Evolutionary conservation across 2,113 vertebrate species (phyloP).

Genomic region (Murina feae): DNA sequence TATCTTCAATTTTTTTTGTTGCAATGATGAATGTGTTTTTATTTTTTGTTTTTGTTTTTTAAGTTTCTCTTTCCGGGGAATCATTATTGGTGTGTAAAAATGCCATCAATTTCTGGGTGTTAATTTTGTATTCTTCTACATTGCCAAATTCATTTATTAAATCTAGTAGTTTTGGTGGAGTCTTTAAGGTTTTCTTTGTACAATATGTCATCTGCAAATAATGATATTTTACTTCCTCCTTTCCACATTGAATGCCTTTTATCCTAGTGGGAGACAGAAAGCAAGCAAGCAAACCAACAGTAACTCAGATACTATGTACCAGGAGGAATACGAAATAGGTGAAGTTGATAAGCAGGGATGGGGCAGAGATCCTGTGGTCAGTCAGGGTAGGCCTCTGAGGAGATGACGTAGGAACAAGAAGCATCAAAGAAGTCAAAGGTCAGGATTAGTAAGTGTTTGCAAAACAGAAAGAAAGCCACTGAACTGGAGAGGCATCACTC

Average conservation of each 20-base stretch:
- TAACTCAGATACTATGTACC: neutral
- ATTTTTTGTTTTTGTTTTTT: too few species aligned
- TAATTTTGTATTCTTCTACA: too few species aligned
- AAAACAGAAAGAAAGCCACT: neutral
- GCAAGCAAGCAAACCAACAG: neutral
- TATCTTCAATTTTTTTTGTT: too few species aligned
- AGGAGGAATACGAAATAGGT: neutral
- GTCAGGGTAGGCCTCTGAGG: neutral
- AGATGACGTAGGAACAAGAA: neutral
- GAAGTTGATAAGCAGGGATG: neutral
- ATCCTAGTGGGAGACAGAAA: neutral
- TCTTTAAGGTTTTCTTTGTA: too few species aligned
- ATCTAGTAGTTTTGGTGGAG: too few species aligned
- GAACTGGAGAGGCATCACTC: neutral
- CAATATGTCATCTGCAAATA: too few species aligned
- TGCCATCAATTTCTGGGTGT: too few species aligned
- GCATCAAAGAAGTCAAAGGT: neutral
- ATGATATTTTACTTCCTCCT: too few species aligned
- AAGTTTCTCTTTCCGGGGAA: too few species aligned
- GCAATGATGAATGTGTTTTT: too few species aligned
- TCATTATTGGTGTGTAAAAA: too few species aligned
- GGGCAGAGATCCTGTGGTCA: neutral
- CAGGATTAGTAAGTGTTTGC: neutral
- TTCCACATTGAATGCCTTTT: neutral
- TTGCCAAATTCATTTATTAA: too few species aligned